Base-by-base conservation (phyloP, 2,113 vertebrate species). In the Ursus arctos region DNA sequence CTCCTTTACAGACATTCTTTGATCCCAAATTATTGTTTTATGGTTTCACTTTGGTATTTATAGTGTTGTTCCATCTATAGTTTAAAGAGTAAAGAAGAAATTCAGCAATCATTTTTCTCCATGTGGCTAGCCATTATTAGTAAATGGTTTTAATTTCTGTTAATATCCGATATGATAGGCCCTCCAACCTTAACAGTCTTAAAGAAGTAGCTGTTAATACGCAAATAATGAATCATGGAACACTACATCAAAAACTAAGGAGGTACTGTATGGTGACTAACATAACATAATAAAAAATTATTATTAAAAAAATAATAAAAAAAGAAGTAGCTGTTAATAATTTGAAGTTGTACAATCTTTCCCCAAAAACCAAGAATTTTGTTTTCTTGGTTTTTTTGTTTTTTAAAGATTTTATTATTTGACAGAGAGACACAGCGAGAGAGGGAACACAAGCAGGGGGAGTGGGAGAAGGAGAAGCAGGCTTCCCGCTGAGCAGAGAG, bases 11-110 rank as follows among this genome's bases (percentile, higher is more conserved):
- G 36, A 69, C 26, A 91, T 22, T 69, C 8, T 18, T 91, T 33
- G 63, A 69, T 57, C 77, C 89, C 81, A 91, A 69, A 91, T 82
- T 69, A 82, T 82, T 43, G 43, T 55, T 82, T 91, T 69, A 91
- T 47, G 76, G 40, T 69, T 69, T 91, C 40, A 81, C 63, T 81
- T 82, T 43, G 77, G 51, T 26, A 57, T 47, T 91, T 69, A 47
- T 33, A 81, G 22, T 36, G 9, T 91, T 69, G 36, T 57, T n/a
- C 49, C 61, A 55, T 24, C 28, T 69, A 36, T 57, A 81, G 49
- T 55, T 65, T 24, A 87, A 53, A 91, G 36, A 91, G 26, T 28
- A 40, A 81, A 28, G 49, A 71, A 81, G 63, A 69, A 57, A 91
- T 47, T 6, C n/a, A 69, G 77, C 49, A 43, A 82, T 69, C 55